Percentiles rank a stretch among this genome's conserved stretches.
Conservation (phyloP, 2,113 vertebrate genomes). For the Picathartes gymnocephalus region DNA sequence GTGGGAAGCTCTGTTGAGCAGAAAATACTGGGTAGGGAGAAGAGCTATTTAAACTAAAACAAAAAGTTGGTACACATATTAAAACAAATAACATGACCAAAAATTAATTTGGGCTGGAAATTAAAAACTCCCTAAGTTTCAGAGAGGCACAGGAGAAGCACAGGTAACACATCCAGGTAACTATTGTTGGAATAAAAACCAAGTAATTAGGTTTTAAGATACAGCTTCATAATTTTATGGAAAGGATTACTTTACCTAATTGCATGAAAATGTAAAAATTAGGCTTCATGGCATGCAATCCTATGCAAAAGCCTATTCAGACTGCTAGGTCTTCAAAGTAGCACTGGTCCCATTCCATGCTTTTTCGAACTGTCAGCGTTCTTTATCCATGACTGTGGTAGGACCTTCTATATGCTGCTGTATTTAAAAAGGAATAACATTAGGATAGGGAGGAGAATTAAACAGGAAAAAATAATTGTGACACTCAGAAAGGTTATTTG, state of each 20-base stretch:
- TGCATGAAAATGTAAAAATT: background rate
- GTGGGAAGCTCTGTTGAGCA: background rate
- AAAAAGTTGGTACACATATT: background rate
- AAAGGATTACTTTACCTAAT: background rate
- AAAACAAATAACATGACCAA: background rate
- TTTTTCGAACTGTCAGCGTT: background rate
- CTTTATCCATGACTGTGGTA: background rate
- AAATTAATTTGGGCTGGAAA: background rate
- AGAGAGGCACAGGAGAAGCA: background rate
- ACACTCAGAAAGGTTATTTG: background rate
- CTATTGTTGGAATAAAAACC: background rate
- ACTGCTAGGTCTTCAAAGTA: background rate
- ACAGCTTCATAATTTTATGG: background rate
- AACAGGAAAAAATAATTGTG: background rate
- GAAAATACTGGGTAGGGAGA: background rate
- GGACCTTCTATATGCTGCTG: background rate
- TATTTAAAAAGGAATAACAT: background rate
- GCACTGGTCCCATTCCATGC: background rate
- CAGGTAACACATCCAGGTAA: background rate
- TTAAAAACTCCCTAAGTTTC: background rate
- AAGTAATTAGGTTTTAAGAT: background rate
- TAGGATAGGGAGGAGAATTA: fast-evolving
- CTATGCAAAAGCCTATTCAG: background rate
- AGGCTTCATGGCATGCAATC: background rate
- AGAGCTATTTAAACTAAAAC: background rate